Evolutionary conservation across 2,888 invertebrate species (phyloP).

Genomic region (Tinea pellionella): DNA sequence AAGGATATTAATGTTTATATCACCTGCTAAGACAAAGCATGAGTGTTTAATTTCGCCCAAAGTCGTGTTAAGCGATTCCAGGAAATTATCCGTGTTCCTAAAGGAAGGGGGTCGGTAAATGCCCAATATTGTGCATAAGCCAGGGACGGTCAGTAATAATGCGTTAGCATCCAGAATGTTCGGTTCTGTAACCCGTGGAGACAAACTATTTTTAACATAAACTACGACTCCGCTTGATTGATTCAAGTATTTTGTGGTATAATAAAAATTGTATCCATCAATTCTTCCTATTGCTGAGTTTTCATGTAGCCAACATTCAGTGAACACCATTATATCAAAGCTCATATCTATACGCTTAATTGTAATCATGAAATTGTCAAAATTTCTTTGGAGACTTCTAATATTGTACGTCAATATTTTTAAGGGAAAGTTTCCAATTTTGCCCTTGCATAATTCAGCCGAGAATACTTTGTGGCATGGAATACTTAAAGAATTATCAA

Average conservation of each 20-base stretch:
- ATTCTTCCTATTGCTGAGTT: constrained; percentile 14
- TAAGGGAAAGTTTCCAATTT: constrained; percentile 13
- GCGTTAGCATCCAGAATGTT: constrained; percentile 16
- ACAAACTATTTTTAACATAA: constrained; percentile 15
- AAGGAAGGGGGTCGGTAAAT: constrained; percentile 19
- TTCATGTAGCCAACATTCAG: constrained; percentile 12
- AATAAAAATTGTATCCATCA: constrained; percentile 11
- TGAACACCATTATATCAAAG: constrained; percentile 9
- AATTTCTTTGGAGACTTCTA: constrained; percentile 10
- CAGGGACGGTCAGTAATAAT: constrained; percentile 1
- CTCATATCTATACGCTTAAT: not conserved
- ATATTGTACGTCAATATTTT: constrained; percentile 14
- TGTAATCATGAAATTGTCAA: constrained; percentile 4
- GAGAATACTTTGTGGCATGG: not conserved
- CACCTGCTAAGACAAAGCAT: constrained; percentile 17
- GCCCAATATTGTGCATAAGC: not conserved
- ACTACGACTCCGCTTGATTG: constrained; percentile 18
- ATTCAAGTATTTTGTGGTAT: constrained; percentile 15
- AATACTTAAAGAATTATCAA: not conserved
- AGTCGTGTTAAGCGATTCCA: constrained; percentile 9
- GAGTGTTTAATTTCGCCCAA: not conserved
- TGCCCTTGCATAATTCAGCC: not conserved
- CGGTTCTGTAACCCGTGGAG: constrained; percentile 16
- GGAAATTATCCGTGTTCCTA: constrained; percentile 9
- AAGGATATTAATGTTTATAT: constrained; percentile 18